A percentile compares a stretch with the other conserved stretches of the same genome.
phyloP scores from a whole-genome alignment of 2,888 invertebrate species.

The Melangyna quadrimaculata region DNA sequence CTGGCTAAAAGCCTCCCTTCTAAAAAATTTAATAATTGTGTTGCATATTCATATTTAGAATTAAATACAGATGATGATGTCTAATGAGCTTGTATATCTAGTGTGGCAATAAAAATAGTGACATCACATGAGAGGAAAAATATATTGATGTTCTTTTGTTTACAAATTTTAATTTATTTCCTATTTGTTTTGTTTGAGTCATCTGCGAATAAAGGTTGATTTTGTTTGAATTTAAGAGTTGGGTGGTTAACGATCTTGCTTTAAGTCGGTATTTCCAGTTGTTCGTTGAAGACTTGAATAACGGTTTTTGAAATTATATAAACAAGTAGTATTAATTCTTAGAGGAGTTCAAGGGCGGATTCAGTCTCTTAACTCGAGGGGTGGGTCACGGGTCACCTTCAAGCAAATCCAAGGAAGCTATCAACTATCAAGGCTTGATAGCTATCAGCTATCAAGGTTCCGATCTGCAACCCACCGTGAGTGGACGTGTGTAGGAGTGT shows the following conservation, averaged over 20 bases:
- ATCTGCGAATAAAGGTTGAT: background rate
- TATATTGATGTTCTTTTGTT: slow-evolving; percentile 8
- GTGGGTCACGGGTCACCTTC: too few species aligned
- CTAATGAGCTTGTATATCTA: background rate
- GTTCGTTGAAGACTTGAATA: background rate
- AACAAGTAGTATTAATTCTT: too few species aligned
- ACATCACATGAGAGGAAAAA: slow-evolving; percentile 13
- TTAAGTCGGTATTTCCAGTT: background rate
- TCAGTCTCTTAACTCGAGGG: too few species aligned
- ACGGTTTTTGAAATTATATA: background rate
- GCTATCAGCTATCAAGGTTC: too few species aligned
- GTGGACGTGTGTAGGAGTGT: too few species aligned
- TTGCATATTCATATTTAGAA: slow-evolving; percentile 13
- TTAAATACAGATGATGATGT: background rate
- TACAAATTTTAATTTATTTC: slow-evolving; percentile 6
- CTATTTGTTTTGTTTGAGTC: background rate
- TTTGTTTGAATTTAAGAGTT: background rate
- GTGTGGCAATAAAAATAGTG: slow-evolving; percentile 1
- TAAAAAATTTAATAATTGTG: background rate
- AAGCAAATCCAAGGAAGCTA: too few species aligned
- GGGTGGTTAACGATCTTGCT: background rate
- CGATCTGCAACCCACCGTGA: too few species aligned
- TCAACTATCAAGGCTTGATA: too few species aligned
- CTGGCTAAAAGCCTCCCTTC: background rate
- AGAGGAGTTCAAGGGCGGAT: too few species aligned